Evolutionary conservation across 64 coral and sea anemone genomes (phyloP), one percentile per base, ranked within the genome.

Genomic region (Porites lutea): DNA sequence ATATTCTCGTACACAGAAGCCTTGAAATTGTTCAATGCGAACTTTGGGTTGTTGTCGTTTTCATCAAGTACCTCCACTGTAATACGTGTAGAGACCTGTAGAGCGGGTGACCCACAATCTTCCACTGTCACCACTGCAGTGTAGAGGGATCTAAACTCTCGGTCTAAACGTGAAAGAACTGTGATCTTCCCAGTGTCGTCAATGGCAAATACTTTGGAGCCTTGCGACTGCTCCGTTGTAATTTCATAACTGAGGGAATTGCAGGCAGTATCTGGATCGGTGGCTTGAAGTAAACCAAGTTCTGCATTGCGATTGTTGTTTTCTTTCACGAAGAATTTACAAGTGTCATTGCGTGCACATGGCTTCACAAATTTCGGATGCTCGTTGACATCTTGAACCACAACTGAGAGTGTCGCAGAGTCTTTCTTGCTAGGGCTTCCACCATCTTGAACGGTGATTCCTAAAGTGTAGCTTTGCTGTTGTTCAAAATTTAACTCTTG

Each of bases 21-120:
- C 1, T 19, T 88, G 78, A 96, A 99, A 3, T 47, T 8, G 2
- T 67, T 57, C 23, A 70, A 75, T 15, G 82, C 37, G 68, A 99
- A 99, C 3, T 62, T 65, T 13, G 97, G 97, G 14, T 15, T 22
- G 52, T 91, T 92, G 71, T 99, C 97, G 65, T 99, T 99, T 18
- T 64, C 37, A 88, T 99, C 97, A 4, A 87, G 22, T 6, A 99
- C 88, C 14, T 75, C 58, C n/a, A 99, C 74, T 45, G 48, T 85
- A 22, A 99, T 71, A 16, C 23, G 77, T 15, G 86, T 98, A 0
- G 79, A 87, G 2, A 86, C 72, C 37, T 74, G 61, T 27, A 94
- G 64, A 15, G 75, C 78, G 48, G 94, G 94, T 43, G 44, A 72
- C 13, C 94, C 94, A 89, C 94, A 90, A 47, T 99, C 97, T 12